Percentiles rank a stretch among this genome's conserved stretches.
phyloP scores from a whole-genome alignment of 2,797 vertebrate genomes.

The Phrynocephalus vlangalii region DNA sequence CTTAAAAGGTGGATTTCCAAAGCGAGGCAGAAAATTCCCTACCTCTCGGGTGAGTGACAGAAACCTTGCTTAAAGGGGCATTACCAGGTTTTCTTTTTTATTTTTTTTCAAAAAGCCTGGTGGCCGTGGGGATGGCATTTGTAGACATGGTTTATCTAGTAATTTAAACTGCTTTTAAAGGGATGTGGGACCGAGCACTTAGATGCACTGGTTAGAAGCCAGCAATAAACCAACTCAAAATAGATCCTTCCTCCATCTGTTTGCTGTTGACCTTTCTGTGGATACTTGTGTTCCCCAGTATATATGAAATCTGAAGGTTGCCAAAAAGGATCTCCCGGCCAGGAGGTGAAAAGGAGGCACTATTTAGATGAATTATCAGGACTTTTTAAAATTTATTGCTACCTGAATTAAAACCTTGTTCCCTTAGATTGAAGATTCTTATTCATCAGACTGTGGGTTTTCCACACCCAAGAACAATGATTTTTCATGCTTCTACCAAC shows the following conservation, averaged over 20 bases:
- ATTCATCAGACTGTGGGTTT: conserved; percentile 10
- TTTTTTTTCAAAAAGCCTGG: too few relatives aligned
- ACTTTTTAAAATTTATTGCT: background rate
- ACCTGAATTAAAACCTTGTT: background rate
- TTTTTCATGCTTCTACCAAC: conserved; percentile 36
- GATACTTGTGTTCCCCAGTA: background rate
- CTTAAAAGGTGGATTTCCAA: too few relatives aligned
- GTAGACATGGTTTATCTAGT: too few relatives aligned
- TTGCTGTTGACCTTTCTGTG: background rate
- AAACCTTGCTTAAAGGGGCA: too few relatives aligned
- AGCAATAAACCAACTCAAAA: background rate
- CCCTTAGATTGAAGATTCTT: conserved; percentile 24
- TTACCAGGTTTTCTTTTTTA: too few relatives aligned
- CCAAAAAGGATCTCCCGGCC: background rate
- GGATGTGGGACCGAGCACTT: too few relatives aligned
- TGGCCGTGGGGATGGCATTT: too few relatives aligned
- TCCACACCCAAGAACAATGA: conserved; percentile 45
- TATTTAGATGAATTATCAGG: background rate
- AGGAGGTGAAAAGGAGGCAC: background rate
- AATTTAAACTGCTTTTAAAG: too few relatives aligned
- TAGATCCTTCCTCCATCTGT: background rate
- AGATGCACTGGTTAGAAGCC: background rate
- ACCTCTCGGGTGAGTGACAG: too few relatives aligned
- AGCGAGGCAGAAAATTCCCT: too few relatives aligned
- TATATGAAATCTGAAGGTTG: background rate